These are phyloP conservation scores for Leptinotarsa lineolata DNA, from an alignment of 1,140 invertebrate species.

Conservation along the genomic window DNA sequence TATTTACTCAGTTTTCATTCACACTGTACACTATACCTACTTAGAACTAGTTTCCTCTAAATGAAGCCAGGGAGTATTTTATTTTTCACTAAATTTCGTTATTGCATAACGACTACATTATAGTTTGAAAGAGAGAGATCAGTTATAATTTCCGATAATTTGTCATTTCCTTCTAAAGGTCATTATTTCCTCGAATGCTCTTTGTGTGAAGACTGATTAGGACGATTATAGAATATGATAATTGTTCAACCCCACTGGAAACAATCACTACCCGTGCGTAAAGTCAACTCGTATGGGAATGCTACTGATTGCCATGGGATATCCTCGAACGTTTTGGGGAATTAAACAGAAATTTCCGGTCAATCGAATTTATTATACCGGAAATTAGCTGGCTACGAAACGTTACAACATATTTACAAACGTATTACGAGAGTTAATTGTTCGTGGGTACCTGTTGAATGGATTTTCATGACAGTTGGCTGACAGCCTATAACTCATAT, in stretches of 20 bases:
- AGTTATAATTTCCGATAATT: background rate
- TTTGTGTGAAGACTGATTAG: conserved; percentile 7
- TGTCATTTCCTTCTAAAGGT: background rate
- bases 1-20: too few species aligned
- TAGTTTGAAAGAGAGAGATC: background rate
- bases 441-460: background rate
- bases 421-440: conserved; percentile 20
- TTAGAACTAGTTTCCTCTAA: too few species aligned
- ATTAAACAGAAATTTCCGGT: conserved; percentile 47
- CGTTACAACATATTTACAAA: conserved; percentile 24
- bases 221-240: conserved; percentile 9
- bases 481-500: background rate
- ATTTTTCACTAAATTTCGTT: background rate
- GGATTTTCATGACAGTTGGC: conserved; percentile 4
- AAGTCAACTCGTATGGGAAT: conserved; percentile 32
- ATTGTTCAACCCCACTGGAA: conserved; percentile 8
- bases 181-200: background rate
- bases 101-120: background rate
- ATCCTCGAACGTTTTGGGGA: conserved; percentile 37
- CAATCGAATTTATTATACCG: conserved; percentile 39
- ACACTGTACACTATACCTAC: too few species aligned
- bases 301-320: conserved; percentile 35
- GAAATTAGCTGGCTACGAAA: conserved; percentile 41
- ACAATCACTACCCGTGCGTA: conserved; percentile 12
- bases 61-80: too few species aligned